Conservation (phyloP, 2,113 vertebrate species). For the Psammodynastes pulverulentus region DNA sequence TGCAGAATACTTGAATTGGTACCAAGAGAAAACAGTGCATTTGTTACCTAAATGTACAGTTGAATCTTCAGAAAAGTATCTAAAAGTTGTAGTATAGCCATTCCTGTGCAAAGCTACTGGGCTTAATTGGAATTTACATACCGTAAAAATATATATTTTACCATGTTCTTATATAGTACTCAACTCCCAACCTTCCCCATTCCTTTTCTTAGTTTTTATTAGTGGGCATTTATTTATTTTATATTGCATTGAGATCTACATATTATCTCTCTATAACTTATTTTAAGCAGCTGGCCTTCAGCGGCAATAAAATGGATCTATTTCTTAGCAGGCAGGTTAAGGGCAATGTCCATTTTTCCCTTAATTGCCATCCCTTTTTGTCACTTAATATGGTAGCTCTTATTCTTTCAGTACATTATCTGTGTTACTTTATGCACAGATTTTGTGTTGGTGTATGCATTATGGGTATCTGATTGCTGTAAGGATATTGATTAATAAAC, state of each 20-base stretch:
- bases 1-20: not conserved
- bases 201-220: not conserved
- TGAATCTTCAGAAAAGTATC: not conserved
- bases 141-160: not conserved
- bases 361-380: not conserved
- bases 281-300: not conserved
- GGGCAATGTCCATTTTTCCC: not conserved
- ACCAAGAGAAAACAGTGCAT: not conserved
- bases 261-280: not conserved
- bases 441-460: not conserved
- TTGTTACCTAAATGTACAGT: not conserved
- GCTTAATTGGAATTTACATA: not conserved
- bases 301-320: not conserved
- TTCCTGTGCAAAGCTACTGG: not conserved
- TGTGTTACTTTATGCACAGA: not conserved
- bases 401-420: not conserved
- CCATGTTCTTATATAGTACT: not conserved
- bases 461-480: not conserved
- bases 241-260: not conserved
- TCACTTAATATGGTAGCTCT: not conserved
- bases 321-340: not conserved
- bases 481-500: conserved; percentile 8
- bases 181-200: not conserved
- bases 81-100: not conserved
- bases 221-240: not conserved